A percentile compares a stretch with the other conserved stretches of the same genome.
These are phyloP conservation scores for Plecturocebus donacophilus DNA, from an alignment of 2,113 vertebrate species.

Conservation along the genomic window DNA sequence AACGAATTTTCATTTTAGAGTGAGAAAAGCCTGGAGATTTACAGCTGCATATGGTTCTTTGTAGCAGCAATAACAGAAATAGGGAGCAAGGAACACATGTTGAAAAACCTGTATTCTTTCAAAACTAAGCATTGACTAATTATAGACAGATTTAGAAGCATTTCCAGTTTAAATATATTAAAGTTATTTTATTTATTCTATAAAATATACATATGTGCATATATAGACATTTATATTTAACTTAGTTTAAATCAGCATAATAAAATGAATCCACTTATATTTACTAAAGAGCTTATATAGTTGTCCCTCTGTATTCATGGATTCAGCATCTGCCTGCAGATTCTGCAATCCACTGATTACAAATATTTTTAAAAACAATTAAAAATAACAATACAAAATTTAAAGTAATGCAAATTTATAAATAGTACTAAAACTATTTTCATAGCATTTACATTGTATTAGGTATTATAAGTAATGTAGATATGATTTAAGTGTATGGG, in stretches of 20 bases:
- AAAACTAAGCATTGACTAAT: constrained; percentile 13
- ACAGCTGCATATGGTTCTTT: neutral
- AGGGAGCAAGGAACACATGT: neutral
- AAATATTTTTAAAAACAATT: neutral
- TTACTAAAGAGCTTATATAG: neutral
- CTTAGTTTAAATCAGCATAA: neutral
- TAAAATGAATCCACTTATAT: neutral
- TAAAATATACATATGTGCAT: neutral
- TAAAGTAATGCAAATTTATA: neutral
- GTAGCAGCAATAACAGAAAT: neutral
- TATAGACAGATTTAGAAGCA: neutral
- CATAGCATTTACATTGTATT: neutral
- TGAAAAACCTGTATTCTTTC: neutral
- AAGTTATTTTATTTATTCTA: neutral
- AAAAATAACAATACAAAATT: neutral
- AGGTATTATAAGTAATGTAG: neutral
- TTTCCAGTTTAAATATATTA: neutral
- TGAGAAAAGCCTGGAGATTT: constrained; percentile 10
- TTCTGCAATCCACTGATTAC: neutral
- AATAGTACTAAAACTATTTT: neutral
- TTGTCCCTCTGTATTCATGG: neutral
- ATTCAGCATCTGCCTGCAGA: neutral
- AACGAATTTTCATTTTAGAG: neutral
- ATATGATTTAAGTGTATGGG: neutral
- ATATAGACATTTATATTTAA: neutral